A percentile compares a stretch with the other conserved stretches of the same genome.
Conservation (phyloP, 2,797 vertebrate species). For the Halcyon chelicuti region DNA sequence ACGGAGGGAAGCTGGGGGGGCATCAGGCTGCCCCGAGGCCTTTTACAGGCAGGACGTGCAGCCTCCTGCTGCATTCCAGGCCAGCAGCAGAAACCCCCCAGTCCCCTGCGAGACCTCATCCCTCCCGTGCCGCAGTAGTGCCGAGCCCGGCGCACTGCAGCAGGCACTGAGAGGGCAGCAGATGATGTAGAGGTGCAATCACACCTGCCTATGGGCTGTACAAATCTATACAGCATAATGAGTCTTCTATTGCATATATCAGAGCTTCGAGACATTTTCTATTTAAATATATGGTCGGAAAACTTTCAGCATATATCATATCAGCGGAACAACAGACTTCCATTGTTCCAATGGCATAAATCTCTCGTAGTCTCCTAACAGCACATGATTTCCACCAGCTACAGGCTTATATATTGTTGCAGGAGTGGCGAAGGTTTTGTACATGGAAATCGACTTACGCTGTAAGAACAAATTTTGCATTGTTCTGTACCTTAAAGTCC, state of each 20-base stretch:
- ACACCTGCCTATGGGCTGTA: not conserved
- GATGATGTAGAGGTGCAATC: slow-evolving; percentile 53
- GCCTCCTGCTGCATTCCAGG: not conserved
- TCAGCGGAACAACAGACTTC: slow-evolving; percentile 59
- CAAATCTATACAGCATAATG: slow-evolving; percentile 38
- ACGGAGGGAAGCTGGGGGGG: not conserved
- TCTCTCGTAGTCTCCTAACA: slow-evolving; percentile 41
- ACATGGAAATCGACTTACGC: slow-evolving; percentile 50
- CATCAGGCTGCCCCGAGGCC: not conserved
- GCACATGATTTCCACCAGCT: slow-evolving; percentile 36
- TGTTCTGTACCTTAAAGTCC: slow-evolving; percentile 27
- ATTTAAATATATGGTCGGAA: slow-evolving; percentile 35
- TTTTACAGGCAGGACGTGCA: not conserved
- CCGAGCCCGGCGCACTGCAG: not conserved
- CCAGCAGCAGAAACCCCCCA: not conserved
- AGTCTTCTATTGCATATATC: slow-evolving; percentile 46
- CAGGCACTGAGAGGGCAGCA: slow-evolving; percentile 45
- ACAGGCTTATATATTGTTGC: slow-evolving; percentile 9
- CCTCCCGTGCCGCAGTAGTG: not conserved
- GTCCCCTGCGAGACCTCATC: not conserved
- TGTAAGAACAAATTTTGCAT: slow-evolving; percentile 47
- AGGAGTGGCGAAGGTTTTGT: not conserved
- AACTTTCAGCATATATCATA: slow-evolving; percentile 25
- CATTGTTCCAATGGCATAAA: slow-evolving; percentile 63
- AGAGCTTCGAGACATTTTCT: slow-evolving; percentile 52